Percentiles rank a stretch among this genome's conserved stretches.
Conservation (phyloP, 2,113 vertebrate species). For the Cinclus cinclus region DNA sequence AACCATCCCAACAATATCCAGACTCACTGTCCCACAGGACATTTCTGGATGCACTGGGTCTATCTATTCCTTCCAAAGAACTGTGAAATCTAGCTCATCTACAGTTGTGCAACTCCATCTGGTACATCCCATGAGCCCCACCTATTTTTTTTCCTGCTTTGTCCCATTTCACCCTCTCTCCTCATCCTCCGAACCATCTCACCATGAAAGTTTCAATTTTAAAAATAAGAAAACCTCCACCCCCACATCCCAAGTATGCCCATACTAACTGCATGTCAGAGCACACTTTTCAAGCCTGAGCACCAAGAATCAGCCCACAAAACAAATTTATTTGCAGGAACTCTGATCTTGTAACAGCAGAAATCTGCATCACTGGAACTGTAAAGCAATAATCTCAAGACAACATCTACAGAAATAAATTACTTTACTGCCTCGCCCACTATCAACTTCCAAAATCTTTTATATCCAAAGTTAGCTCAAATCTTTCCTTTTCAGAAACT, state of each 20-base stretch:
- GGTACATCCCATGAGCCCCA: background rate
- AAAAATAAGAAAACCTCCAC: background rate
- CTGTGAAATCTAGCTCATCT: rapidly evolving
- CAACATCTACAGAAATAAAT: background rate
- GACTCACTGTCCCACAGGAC: rapidly evolving
- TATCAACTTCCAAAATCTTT: background rate
- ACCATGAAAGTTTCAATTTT: background rate
- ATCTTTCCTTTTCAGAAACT: background rate
- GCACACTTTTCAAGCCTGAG: background rate
- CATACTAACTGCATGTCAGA: background rate
- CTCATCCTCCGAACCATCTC: background rate
- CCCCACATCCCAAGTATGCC: background rate
- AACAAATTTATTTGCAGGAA: background rate
- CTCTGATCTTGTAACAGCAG: background rate
- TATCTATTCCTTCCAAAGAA: background rate
- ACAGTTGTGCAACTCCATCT: background rate
- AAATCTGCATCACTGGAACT: rapidly evolving
- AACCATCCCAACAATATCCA: background rate
- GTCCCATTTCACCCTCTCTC: background rate
- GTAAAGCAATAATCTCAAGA: background rate
- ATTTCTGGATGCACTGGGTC: background rate
- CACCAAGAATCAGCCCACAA: background rate
- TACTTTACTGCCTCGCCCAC: background rate
- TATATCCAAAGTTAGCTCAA: background rate
- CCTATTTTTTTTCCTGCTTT: background rate